Conservation (phyloP, 1,140 invertebrate species). For the Drosophila truncata region DNA sequence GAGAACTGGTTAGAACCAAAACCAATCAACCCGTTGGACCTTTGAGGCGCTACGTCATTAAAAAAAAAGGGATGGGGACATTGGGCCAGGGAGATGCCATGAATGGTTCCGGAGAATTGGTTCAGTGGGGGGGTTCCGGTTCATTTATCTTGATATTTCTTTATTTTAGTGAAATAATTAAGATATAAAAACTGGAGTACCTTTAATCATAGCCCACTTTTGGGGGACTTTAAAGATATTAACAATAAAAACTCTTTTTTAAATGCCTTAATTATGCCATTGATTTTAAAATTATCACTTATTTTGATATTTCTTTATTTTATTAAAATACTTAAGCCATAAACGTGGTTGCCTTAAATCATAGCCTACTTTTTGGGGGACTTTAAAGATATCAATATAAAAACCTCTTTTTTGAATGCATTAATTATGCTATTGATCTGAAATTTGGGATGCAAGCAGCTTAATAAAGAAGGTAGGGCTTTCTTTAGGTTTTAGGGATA, state of each 20-base stretch:
- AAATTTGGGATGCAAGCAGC: too few relatives aligned
- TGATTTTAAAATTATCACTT: too few relatives aligned
- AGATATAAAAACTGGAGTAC: background rate
- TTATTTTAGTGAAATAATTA: background rate
- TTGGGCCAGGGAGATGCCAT: constrained; percentile 18
- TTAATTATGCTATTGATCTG: too few relatives aligned
- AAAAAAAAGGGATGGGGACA: constrained; percentile 16
- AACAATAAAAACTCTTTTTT: background rate
- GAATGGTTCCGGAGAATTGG: background rate
- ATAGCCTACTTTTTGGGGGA: background rate
- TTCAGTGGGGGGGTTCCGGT: background rate
- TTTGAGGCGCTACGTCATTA: constrained; percentile 12
- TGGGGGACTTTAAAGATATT: background rate
- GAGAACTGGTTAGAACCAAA: constrained; percentile 65
- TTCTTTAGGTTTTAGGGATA: too few relatives aligned
- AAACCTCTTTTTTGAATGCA: background rate
- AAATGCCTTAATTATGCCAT: too few relatives aligned
- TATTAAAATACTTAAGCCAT: background rate
- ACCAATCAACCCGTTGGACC: constrained; percentile 57
- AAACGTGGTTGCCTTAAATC: background rate
- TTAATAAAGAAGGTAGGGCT: too few relatives aligned
- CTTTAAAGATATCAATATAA: background rate
- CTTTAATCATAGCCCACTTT: background rate
- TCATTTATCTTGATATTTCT: background rate
- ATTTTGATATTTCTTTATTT: background rate